Conservation (phyloP, 2,797 vertebrate genomes). For the Enteromius unitaeniatus region DNA sequence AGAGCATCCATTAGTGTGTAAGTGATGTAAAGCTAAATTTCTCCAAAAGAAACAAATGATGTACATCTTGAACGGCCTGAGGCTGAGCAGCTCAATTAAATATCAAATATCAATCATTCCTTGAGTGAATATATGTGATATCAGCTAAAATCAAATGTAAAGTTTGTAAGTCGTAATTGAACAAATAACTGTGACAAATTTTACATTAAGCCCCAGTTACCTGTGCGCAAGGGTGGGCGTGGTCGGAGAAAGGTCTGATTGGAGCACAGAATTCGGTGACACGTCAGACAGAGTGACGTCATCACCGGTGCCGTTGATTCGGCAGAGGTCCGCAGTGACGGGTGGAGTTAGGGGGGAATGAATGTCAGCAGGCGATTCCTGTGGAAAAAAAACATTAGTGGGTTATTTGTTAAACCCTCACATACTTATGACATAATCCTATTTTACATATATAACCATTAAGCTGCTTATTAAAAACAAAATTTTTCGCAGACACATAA, state of each 20-base stretch:
- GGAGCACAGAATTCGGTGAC: constrained; percentile 88
- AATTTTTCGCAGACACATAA: neutral
- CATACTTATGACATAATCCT: neutral
- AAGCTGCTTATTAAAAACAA: neutral
- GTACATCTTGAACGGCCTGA: neutral
- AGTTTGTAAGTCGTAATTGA: neutral
- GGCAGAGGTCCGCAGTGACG: constrained; percentile 82
- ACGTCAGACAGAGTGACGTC: constrained; percentile 84
- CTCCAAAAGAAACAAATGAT: neutral
- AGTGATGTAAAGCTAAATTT: neutral
- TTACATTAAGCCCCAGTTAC: constrained; percentile 70
- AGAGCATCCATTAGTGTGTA: neutral
- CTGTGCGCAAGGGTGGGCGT: constrained; percentile 94
- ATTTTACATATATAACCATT: neutral
- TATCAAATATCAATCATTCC: neutral
- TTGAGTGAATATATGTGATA: neutral
- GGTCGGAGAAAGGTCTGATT: constrained; percentile 91
- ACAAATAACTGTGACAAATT: neutral
- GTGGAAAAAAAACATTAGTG: neutral
- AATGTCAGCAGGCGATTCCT: constrained; percentile 96
- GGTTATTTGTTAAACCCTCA: neutral
- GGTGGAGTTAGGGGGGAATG: constrained; percentile 91
- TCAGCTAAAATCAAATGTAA: neutral
- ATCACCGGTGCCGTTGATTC: constrained; percentile 93
- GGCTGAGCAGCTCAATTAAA: neutral